These are phyloP conservation scores for Trinectes maculatus DNA, from an alignment of 2,113 vertebrate species.

Conservation along the genomic window DNA sequence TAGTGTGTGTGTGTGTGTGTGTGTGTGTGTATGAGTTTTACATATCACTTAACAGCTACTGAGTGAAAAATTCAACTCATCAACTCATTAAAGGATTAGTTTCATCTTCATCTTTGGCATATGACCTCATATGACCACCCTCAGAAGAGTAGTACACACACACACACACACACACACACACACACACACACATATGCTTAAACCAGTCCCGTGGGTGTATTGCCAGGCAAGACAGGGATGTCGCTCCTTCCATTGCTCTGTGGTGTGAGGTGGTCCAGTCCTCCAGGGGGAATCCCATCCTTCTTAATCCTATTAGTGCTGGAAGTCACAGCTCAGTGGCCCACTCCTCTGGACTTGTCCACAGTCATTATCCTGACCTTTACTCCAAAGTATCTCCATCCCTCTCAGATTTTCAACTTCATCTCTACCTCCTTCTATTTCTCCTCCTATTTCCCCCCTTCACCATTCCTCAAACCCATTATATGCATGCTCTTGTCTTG, in stretches of 20 bases:
- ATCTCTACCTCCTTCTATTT: slow-evolving; percentile 4
- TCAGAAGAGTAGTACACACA: background rate
- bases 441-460: background rate
- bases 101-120: slow-evolving; percentile 3
- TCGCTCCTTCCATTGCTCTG: slow-evolving; percentile 59
- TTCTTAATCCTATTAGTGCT: slow-evolving; percentile 80
- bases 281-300: slow-evolving; percentile 72
- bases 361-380: slow-evolving; percentile 76
- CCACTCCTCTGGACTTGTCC: slow-evolving; percentile 76
- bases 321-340: slow-evolving; percentile 56
- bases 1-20: too few relatives aligned
- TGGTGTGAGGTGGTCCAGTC: slow-evolving; percentile 70
- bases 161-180: slow-evolving; percentile 34
- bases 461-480: background rate
- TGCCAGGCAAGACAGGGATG: slow-evolving; percentile 58
- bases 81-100: background rate
- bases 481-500: background rate
- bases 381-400: slow-evolving; percentile 43
- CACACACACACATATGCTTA: slow-evolving; percentile 27
- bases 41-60: too few relatives aligned
- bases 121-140: background rate
- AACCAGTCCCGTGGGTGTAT: slow-evolving; percentile 63
- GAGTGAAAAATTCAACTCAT: too few relatives aligned
- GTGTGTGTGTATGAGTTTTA: too few relatives aligned
- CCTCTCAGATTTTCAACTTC: slow-evolving; percentile 23